Percentiles rank a stretch among this genome's conserved stretches.
phyloP scores from a whole-genome alignment of 2,113 vertebrate genomes.

The Panthera tigris region DNA sequence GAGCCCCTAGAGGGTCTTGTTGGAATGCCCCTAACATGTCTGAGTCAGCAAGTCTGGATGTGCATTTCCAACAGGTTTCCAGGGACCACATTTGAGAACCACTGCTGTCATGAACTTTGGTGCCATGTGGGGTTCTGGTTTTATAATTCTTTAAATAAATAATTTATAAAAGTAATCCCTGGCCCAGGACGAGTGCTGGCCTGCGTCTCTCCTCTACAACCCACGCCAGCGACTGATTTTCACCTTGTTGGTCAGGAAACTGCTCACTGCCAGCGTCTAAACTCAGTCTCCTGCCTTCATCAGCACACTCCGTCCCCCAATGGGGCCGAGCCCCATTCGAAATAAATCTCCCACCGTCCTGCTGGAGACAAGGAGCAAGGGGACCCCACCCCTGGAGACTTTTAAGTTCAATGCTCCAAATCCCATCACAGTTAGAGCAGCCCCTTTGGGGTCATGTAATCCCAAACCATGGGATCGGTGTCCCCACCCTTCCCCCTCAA shows the following conservation, averaged over 20 bases:
- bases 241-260: background rate
- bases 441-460: constrained; percentile 20
- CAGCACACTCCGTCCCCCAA: background rate
- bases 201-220: background rate
- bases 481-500: constrained; percentile 26
- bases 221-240: background rate
- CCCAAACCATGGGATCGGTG: constrained; percentile 61
- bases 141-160: background rate
- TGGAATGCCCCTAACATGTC: fast-evolving
- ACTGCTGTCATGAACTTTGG: background rate
- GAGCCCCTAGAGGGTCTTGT: background rate
- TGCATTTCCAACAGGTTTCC: background rate
- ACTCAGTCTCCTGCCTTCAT: background rate
- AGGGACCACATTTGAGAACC: background rate
- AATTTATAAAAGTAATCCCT: background rate
- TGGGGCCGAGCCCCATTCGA: background rate
- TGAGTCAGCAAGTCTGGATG: too few species aligned
- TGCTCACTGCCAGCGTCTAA: background rate
- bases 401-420: constrained; percentile 34
- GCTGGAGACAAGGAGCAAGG: background rate
- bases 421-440: constrained; percentile 44
- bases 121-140: background rate
- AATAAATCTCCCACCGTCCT: background rate
- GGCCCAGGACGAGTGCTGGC: background rate
- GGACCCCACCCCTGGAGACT: background rate